Conservation (phyloP, 2,888 invertebrate genomes). For the Mystacides longicornis region DNA sequence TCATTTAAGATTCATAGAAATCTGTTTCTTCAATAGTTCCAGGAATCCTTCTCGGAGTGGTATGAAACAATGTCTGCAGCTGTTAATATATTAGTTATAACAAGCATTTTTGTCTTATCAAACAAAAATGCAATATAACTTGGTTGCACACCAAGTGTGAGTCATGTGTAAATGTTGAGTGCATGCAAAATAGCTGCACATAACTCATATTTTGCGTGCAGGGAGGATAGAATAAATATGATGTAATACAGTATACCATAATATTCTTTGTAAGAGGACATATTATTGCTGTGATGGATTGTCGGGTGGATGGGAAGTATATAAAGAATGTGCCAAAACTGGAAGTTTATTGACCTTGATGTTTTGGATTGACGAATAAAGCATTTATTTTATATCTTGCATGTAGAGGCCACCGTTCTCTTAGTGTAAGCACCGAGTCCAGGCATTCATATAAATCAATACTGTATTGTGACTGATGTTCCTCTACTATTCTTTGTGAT, state of each 20-base stretch:
- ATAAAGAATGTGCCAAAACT: background rate
- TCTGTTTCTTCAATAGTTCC: too few relatives aligned
- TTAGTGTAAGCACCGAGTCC: background rate
- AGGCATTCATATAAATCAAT: background rate
- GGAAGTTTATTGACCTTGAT: background rate
- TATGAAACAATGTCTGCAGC: background rate
- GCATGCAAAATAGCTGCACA: too few relatives aligned
- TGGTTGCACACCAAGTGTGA: too few relatives aligned
- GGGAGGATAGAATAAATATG: too few relatives aligned
- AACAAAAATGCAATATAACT: too few relatives aligned
- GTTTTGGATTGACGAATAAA: background rate
- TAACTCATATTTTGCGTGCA: too few relatives aligned
- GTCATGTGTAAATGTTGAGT: too few relatives aligned
- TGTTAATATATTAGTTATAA: background rate
- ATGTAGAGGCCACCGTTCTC: background rate
- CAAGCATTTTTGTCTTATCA: too few relatives aligned
- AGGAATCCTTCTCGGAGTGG: too few relatives aligned
- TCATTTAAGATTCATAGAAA: too few relatives aligned
- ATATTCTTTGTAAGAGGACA: background rate
- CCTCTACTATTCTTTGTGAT: conserved; percentile 26
- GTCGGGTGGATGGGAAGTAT: background rate
- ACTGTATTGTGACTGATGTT: conserved; percentile 27
- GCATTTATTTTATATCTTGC: conserved; percentile 2
- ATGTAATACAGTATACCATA: background rate
- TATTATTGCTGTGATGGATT: background rate